These are phyloP conservation scores for Sinocyclocheilus anophthalmus DNA, from an alignment of 2,113 vertebrate species.

Conservation along the genomic window DNA sequence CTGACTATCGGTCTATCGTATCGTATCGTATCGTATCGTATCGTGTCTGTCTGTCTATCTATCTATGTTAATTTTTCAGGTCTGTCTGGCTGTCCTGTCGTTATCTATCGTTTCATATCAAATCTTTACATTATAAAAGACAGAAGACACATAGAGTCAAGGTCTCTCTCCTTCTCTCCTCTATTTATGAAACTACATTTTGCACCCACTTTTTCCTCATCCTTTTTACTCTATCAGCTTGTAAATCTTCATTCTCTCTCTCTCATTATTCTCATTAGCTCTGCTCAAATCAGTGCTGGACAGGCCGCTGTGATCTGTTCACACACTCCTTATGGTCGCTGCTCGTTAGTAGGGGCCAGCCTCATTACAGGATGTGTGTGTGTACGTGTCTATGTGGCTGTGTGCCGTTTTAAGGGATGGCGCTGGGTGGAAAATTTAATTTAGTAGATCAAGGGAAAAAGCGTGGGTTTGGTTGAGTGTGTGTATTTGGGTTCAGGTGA, in stretches of 20 bases:
- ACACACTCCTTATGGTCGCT: conserved; percentile 73
- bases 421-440: conserved; percentile 27
- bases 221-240: background rate
- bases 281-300: conserved; percentile 75
- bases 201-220: background rate
- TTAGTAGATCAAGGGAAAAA: conserved; percentile 24
- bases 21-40: background rate
- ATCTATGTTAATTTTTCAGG: no score
- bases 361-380: conserved; percentile 56
- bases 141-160: no score
- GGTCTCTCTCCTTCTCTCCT: background rate
- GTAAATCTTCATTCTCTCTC: background rate
- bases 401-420: background rate
- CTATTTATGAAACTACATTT: background rate
- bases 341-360: conserved; percentile 68
- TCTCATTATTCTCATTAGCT: conserved; percentile 79
- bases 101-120: background rate
- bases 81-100: background rate
- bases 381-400: conserved; percentile 22
- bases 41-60: no score
- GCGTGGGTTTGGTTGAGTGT: background rate
- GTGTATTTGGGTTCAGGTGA: conserved; percentile 32
- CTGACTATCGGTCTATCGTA: no score
- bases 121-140: no score
- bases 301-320: conserved; percentile 78